A percentile compares a stretch with the other conserved stretches of the same genome.
phyloP scores from a whole-genome alignment of 2,797 vertebrate genomes.

The Prionace glauca region DNA sequence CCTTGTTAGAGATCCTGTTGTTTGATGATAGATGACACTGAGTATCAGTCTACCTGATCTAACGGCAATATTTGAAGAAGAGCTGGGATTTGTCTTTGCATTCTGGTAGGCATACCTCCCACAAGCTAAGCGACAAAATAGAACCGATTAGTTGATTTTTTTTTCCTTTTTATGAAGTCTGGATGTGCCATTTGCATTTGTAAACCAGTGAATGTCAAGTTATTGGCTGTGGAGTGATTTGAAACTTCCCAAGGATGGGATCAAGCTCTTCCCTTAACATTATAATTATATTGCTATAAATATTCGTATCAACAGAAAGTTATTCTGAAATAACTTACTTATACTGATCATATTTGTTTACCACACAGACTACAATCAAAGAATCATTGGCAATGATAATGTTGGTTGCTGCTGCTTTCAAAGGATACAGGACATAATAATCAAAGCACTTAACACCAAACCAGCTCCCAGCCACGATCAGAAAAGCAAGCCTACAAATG shows the following conservation, averaged over 20 bases:
- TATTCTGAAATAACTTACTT: background rate
- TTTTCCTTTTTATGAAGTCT: background rate
- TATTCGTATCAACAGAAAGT: background rate
- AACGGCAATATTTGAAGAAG: background rate
- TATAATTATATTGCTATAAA: too few relatives aligned
- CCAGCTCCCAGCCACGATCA: background rate
- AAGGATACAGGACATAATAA: background rate
- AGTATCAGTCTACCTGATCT: background rate
- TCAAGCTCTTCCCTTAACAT: background rate
- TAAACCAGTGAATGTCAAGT: background rate
- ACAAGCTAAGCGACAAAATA: background rate
- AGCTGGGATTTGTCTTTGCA: background rate
- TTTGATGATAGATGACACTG: background rate
- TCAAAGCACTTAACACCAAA: background rate
- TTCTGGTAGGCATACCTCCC: background rate
- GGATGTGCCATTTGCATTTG: background rate
- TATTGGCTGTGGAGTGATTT: background rate
- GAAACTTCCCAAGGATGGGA: background rate
- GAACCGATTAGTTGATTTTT: background rate
- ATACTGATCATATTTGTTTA: background rate
- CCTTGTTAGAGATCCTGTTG: background rate
- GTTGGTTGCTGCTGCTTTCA: background rate
- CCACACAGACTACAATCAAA: background rate
- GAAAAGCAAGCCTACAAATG: background rate
- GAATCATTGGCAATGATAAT: background rate